Percentiles rank a stretch among this genome's conserved stretches.
Evolutionary conservation across 2,888 invertebrate species (phyloP).

Genomic region (Halocaridina rubra): DNA sequence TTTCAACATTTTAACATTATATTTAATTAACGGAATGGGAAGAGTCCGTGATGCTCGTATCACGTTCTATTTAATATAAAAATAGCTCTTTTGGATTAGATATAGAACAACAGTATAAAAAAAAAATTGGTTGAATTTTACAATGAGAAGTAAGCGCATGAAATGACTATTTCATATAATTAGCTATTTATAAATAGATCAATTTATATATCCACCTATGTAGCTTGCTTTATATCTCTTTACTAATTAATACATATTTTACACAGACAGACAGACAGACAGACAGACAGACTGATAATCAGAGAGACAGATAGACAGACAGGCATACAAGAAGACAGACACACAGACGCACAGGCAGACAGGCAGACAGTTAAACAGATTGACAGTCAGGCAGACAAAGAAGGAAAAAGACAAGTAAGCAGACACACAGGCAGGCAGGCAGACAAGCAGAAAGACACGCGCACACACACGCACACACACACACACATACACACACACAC

Average conservation of each 20-base stretch:
- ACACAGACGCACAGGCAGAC: neutral
- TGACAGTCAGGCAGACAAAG: no score
- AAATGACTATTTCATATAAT: no score
- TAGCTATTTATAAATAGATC: no score
- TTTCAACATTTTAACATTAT: no score
- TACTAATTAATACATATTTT: no score
- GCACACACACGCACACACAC: neutral
- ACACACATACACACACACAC: neutral
- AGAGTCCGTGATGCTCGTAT: no score
- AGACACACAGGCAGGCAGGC: neutral
- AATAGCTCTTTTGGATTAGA: neutral
- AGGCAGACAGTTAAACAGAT: no score
- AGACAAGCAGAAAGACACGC: neutral
- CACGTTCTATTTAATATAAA: no score
- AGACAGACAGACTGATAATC: neutral
- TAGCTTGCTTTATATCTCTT: no score
- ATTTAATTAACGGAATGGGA: no score
- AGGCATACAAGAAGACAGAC: neutral
- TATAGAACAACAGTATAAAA: neutral
- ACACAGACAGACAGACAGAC: neutral
- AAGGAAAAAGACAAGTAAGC: neutral
- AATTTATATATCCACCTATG: no score
- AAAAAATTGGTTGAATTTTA: neutral
- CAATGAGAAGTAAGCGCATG: neutral
- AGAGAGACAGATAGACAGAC: neutral